These are phyloP conservation scores for Ispidina lecontei DNA, from an alignment of 2,797 vertebrate genomes.

Conservation along the genomic window DNA sequence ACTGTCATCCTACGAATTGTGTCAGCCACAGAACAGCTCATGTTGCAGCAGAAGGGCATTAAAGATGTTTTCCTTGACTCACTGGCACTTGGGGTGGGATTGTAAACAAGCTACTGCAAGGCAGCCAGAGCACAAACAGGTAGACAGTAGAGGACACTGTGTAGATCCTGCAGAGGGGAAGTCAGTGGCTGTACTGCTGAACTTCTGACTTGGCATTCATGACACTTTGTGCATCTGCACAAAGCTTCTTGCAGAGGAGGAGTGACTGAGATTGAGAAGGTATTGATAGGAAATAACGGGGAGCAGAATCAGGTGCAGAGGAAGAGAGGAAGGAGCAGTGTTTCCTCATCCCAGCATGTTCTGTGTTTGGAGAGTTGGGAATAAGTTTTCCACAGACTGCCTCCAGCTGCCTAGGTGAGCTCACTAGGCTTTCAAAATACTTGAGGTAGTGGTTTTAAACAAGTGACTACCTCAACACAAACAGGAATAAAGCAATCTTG, in stretches of 20 bases:
- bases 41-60: neutral
- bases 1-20: conserved; percentile 14
- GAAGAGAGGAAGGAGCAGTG: neutral
- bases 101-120: conserved; percentile 7
- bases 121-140: conserved; percentile 7
- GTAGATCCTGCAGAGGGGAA: conserved; percentile 1
- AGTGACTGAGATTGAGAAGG: neutral
- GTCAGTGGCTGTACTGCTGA: neutral
- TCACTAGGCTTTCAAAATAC: conserved; percentile 29
- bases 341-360: neutral
- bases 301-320: neutral
- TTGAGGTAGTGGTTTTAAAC: conserved; percentile 47
- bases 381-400: conserved; percentile 17
- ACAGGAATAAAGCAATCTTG: conserved; percentile 36
- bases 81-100: neutral
- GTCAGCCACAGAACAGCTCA: neutral
- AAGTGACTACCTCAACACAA: conserved; percentile 36
- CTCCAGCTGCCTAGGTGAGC: conserved; percentile 8
- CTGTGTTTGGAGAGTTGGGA: neutral
- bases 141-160: conserved; percentile 21
- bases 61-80: conserved; percentile 20
- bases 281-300: neutral
- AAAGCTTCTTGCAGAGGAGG: neutral
- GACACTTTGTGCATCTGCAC: neutral
- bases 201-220: neutral